phyloP scores from a whole-genome alignment of 2,113 vertebrate species.

The Mola mola region DNA sequence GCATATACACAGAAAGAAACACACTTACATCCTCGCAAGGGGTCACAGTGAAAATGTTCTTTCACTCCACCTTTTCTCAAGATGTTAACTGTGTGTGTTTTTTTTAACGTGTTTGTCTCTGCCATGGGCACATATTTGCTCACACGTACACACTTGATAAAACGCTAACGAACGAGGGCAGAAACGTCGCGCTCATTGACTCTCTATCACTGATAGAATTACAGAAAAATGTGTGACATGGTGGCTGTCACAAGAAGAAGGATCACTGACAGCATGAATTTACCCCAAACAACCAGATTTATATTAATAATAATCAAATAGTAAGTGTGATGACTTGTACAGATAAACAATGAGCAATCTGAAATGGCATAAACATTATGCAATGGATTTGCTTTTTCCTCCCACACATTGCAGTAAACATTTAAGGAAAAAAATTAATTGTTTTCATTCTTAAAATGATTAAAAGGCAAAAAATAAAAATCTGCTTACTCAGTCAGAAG shows the following conservation, averaged over 20 bases:
- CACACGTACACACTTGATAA: slow-evolving; percentile 35
- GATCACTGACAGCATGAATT: no score
- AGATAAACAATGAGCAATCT: no score
- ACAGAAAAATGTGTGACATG: slow-evolving; percentile 26
- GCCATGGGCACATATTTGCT: slow-evolving; percentile 55
- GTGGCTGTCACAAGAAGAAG: slow-evolving; percentile 6
- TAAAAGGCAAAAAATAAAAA: no score
- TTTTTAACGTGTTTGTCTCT: slow-evolving; percentile 51
- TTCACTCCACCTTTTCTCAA: slow-evolving; percentile 32
- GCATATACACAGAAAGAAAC: slow-evolving; percentile 5
- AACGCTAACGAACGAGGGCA: slow-evolving; percentile 30
- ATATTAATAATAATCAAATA: no score
- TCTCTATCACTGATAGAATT: slow-evolving; percentile 40
- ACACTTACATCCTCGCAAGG: slow-evolving; percentile 29
- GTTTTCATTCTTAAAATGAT: no score
- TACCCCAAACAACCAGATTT: no score
- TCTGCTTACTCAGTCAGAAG: no score
- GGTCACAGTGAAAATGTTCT: slow-evolving; percentile 13
- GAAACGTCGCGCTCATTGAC: slow-evolving; percentile 26
- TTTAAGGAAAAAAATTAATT: no score
- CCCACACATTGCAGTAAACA: no score
- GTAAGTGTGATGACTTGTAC: no score
- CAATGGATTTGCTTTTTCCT: no score
- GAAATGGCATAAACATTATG: no score
- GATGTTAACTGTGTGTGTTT: slow-evolving; percentile 43